These are phyloP conservation scores for Lepidurus arcticus DNA, from an alignment of 1,140 invertebrate species.

Conservation along the genomic window DNA sequence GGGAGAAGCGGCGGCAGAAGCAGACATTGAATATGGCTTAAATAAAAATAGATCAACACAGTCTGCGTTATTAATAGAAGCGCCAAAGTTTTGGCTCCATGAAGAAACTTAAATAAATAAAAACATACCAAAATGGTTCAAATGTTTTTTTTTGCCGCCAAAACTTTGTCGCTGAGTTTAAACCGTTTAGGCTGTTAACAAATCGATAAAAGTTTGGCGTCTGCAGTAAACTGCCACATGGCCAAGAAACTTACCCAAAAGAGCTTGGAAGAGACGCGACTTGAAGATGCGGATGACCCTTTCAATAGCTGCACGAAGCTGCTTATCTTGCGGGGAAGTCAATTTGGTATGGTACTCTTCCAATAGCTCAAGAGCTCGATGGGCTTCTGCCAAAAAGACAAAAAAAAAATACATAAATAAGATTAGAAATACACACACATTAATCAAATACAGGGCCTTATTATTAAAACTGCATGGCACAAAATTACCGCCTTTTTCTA, in stretches of 20 bases:
- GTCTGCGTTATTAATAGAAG: too few species aligned
- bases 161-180: not conserved
- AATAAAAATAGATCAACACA: conserved; percentile 6
- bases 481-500: too few species aligned
- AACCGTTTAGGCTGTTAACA: too few species aligned
- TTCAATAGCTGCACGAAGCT: conserved; percentile 89
- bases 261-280: conserved; percentile 90
- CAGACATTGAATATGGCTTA: not conserved
- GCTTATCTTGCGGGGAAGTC: conserved; percentile 84
- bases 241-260: conserved; percentile 72
- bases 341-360: conserved; percentile 95
- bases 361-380: conserved; percentile 89
- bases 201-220: too few species aligned
- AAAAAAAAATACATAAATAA: conserved; percentile 24
- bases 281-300: conserved; percentile 97
- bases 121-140: not conserved
- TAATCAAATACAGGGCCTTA: not conserved
- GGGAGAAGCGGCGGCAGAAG: not conserved
- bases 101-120: too few species aligned
- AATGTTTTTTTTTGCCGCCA: not conserved
- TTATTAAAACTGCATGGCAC: not conserved
- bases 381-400: conserved; percentile 72
- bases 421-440: not conserved
- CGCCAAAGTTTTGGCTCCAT: too few species aligned
- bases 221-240: too few species aligned